phyloP scores from a whole-genome alignment of 2,797 vertebrate genomes.

The Catharus ustulatus region DNA sequence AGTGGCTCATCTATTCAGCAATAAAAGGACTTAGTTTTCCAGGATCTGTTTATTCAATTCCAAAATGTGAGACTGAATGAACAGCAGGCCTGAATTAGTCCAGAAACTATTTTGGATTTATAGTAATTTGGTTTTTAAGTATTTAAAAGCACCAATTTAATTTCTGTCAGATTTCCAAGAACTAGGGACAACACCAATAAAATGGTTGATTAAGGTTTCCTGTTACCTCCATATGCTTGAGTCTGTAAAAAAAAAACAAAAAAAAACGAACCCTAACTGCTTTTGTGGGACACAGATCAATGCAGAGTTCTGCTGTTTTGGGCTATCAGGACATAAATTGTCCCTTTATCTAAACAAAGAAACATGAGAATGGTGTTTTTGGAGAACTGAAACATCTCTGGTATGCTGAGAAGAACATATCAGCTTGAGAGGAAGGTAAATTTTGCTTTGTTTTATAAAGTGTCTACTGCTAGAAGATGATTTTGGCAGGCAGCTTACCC shows the following conservation, averaged over 20 bases:
- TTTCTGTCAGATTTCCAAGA: not conserved
- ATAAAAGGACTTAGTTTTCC: not conserved
- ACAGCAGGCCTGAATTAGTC: not conserved
- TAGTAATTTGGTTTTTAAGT: not conserved
- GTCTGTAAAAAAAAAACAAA: not conserved
- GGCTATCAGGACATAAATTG: accelerated
- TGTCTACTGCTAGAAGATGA: not conserved
- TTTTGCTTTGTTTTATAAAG: not conserved
- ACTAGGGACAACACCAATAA: not conserved
- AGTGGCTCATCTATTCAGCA: not conserved
- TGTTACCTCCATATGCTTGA: not conserved
- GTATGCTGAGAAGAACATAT: accelerated
- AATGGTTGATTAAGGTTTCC: not conserved
- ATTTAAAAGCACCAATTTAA: accelerated
- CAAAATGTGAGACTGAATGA: not conserved
- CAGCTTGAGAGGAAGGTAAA: not conserved
- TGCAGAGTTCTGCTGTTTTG: not conserved
- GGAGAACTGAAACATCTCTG: not conserved
- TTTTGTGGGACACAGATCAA: accelerated
- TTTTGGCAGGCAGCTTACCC: not conserved
- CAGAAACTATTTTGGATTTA: not conserved
- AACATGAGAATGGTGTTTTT: not conserved
- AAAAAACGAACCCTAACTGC: not conserved
- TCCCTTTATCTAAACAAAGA: not conserved
- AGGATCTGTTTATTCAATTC: not conserved